A percentile compares a stretch with the other conserved stretches of the same genome.
phyloP scores from a whole-genome alignment of 2,113 vertebrate genomes.

The Ia io region DNA sequence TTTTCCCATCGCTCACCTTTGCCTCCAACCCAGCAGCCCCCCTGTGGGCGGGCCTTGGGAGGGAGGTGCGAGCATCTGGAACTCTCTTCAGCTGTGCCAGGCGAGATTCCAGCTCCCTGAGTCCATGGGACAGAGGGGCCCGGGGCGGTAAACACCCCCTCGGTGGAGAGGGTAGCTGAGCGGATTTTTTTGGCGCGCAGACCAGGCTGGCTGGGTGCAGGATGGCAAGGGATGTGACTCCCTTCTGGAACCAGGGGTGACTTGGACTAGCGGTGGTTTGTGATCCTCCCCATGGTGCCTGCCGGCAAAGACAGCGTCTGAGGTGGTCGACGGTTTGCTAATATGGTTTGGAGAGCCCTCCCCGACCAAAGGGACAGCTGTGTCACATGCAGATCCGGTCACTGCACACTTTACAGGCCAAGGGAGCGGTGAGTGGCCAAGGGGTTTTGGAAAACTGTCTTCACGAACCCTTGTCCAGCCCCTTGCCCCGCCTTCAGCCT shows the following conservation, averaged over 20 bases:
- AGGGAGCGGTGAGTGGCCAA: background rate
- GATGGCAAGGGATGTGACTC: accelerated
- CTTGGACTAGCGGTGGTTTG: background rate
- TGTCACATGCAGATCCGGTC: too few species aligned
- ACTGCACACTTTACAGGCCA: background rate
- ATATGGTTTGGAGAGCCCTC: background rate
- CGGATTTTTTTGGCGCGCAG: background rate
- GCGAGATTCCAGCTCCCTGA: background rate
- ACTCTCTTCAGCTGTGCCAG: background rate
- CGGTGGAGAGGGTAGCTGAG: accelerated
- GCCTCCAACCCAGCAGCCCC: background rate
- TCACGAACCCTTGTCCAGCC: background rate
- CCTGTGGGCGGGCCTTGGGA: background rate
- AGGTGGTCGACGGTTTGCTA: background rate
- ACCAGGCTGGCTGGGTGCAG: background rate
- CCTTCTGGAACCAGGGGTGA: background rate
- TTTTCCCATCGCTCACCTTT: background rate
- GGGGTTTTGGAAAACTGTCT: background rate
- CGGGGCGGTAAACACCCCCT: accelerated
- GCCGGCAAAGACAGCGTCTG: accelerated
- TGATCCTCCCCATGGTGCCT: accelerated
- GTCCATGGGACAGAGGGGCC: background rate
- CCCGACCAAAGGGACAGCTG: background rate
- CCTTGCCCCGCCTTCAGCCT: background rate
- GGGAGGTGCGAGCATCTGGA: background rate